phyloP scores from a whole-genome alignment of 2,888 invertebrate species.

The Tromatobia lineatoria region DNA sequence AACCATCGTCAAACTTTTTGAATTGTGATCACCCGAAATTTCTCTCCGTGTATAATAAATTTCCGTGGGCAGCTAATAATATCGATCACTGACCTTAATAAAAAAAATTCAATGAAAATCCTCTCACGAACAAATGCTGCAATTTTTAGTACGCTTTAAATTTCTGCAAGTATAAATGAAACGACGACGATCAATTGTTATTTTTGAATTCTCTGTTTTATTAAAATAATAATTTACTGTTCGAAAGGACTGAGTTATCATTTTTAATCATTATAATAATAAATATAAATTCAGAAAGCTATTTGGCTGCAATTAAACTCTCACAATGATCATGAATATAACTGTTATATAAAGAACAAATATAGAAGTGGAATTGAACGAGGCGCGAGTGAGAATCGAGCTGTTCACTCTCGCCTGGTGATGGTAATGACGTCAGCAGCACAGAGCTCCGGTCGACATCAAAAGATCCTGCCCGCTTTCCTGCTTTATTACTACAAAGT shows the following conservation, averaged over 20 bases:
- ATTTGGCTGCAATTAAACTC: background rate
- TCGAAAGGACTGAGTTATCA: background rate
- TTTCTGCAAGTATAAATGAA: no score
- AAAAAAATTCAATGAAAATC: background rate
- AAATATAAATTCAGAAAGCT: background rate
- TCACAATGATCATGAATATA: background rate
- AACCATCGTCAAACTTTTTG: no score
- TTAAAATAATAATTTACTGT: no score
- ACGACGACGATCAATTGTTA: no score
- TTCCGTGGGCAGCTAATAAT: background rate
- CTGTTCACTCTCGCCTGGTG: slow-evolving; percentile 13
- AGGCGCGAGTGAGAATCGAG: slow-evolving; percentile 28
- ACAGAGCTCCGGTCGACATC: slow-evolving; percentile 74
- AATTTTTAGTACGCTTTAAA: background rate
- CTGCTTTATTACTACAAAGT: slow-evolving; percentile 75
- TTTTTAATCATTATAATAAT: background rate
- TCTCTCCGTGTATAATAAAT: background rate
- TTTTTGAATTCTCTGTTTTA: no score
- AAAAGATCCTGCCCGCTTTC: slow-evolving; percentile 76
- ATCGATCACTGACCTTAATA: background rate
- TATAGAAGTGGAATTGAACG: slow-evolving; percentile 27
- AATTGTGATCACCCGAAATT: no score
- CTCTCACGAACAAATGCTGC: no score
- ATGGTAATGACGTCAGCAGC: slow-evolving; percentile 53
- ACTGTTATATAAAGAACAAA: slow-evolving; percentile 16